Base-by-base conservation (phyloP, 2,113 vertebrate species). In the Entomyzon cyanotis region DNA sequence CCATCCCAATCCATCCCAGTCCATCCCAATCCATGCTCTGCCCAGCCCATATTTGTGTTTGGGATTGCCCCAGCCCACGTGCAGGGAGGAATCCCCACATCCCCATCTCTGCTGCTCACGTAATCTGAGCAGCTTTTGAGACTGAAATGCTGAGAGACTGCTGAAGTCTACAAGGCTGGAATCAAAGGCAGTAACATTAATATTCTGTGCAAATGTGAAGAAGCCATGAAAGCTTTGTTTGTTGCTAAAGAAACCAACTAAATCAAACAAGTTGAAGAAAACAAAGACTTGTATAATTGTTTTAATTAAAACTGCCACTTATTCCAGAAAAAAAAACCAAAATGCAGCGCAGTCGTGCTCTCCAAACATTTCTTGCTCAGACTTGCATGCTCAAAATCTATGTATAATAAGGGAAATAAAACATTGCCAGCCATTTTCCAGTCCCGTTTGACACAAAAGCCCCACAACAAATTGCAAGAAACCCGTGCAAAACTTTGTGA, bases 301-400 rank as follows among this genome's bases (percentile, higher is more conserved):
- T 96, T 96, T 96, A 96, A 97, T 93, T 97, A 94, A 95, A 96
- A 95, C 75, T 94, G 90, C 83, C 90, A 89, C 92, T 97, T 94
- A 78, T 49, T 93, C 37, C 88, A 82, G 85, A 60, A 94, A 94
- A 93, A 82, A 52, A 60, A 89, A 92, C 16, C 15, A 92, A 86
- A 87, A 60, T 44, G 63, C 59, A 47, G 37, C 75, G 30, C n/a
- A 87, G 55, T 83, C 0, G 1, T 5, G 7, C 70, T 95, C 76
- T 90, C 71, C 75, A 86, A 84, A 44, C 56, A 55, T 84, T 93
- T 94, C 79, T 86, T 88, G 55, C 85, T 90, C 74, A 74, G 79
- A 37, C 78, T 91, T 81, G 78, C 75, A 84, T 39, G 56, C 56
- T 80, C 60, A 81, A 81, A 93, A 90, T 33, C 33, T 55, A 11